Conservation (phyloP, 2,113 vertebrate species). For the Pandion haliaetus region DNA sequence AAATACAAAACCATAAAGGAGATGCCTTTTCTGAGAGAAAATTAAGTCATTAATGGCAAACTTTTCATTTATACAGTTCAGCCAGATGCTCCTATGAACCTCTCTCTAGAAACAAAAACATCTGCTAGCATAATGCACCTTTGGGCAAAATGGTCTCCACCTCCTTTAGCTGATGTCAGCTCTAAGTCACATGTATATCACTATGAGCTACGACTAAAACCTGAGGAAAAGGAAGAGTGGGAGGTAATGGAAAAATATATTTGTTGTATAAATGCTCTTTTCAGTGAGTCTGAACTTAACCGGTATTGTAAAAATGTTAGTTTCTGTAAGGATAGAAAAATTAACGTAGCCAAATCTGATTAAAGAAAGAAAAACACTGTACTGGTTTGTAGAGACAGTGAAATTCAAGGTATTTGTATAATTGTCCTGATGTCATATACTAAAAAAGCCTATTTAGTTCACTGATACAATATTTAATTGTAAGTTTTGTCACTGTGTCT, state of each 20-base stretch:
- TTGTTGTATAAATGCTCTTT: background rate
- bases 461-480: background rate
- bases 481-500: background rate
- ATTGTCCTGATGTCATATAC: background rate
- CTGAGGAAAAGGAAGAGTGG: slow-evolving; percentile 81
- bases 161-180: slow-evolving; percentile 74
- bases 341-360: background rate
- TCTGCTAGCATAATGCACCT: slow-evolving; percentile 72
- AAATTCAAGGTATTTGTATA: background rate
- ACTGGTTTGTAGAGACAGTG: background rate
- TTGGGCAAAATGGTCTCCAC: slow-evolving; percentile 84
- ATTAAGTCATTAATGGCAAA: background rate
- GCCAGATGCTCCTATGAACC: slow-evolving; percentile 84
- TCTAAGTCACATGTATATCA: slow-evolving; percentile 83
- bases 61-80: slow-evolving; percentile 77
- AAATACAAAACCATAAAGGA: background rate
- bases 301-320: background rate
- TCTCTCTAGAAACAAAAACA: slow-evolving; percentile 70
- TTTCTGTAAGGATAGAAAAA: background rate
- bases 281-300: background rate
- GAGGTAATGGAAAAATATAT: slow-evolving; percentile 75
- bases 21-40: background rate
- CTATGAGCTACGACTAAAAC: slow-evolving; percentile 86
- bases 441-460: background rate
- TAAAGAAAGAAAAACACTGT: background rate